Evolutionary conservation across 2,888 invertebrate genomes (phyloP), one percentile per base, ranked within the genome.

Genomic region (Sminthurides aquaticus): DNA sequence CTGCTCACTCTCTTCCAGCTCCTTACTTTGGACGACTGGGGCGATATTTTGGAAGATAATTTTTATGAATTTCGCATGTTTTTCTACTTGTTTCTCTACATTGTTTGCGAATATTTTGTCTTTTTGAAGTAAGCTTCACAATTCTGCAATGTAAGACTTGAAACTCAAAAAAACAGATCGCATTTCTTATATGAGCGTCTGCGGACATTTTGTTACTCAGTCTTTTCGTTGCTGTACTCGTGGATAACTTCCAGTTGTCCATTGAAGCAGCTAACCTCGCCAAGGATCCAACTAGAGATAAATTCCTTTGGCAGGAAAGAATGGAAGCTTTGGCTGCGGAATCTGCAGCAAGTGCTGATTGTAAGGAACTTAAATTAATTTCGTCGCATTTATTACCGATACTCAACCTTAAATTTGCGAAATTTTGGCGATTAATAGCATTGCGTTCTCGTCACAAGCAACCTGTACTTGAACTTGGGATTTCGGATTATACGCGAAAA

Each of bases 21-120:
- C 25, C 76, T 80, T 34, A 80, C 80, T 1, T 73, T 80, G 57
- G 80, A 80, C 74, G 79, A 78, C 70, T 80, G 80, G 80, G 79
- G 79, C 72, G 78, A 80, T 66, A 73, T 77, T 15, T 77, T 69
- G n/a, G 69, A 68, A 48, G 34, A 29, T 2, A 57, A 61, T 26
- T 25, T 28, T 15, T 48, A 52, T 34, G 60, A 57, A 49, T 54
- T 28, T 64, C 69, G 72, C 67, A 69, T 76, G 67, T 73, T 77
- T 57, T 8, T 73, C 25, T 77, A 75, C 63, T 70, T 77, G 11
- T 69, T 77, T 26, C 54, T 70, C 20, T 77, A 77, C 69, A 74
- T 77, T 56, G 70, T 77, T 27, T 71, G 77, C 52, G 77, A 77
- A 58, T 76, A 76, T 65, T 77, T 77, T 64, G 74, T 77, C 24